These are phyloP conservation scores for Candidula unifasciata DNA, from an alignment of 2,888 invertebrate genomes.

Conservation along the genomic window DNA sequence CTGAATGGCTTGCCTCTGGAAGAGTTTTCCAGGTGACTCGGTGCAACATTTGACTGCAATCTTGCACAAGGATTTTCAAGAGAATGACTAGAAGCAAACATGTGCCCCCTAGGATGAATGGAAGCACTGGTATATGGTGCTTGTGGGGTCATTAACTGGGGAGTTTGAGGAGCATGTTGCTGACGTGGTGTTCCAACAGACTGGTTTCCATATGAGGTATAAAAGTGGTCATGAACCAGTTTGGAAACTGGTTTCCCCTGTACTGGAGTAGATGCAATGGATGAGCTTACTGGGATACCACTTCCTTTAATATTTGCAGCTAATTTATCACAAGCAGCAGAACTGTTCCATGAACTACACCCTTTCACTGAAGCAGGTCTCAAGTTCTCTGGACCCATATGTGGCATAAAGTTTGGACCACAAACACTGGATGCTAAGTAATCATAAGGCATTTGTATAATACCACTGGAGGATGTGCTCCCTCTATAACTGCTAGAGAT, in stretches of 20 bases:
- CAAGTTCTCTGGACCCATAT: not conserved
- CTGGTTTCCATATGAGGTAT: conserved; percentile 33
- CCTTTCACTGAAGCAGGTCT: not conserved
- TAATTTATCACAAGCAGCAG: not conserved
- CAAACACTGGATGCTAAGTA: not conserved
- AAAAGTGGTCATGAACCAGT: conserved; percentile 53
- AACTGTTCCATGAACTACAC: not conserved
- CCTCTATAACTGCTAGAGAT: conserved; percentile 37
- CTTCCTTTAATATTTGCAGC: not conserved
- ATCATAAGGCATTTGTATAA: not conserved
- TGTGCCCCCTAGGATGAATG: conserved; percentile 15
- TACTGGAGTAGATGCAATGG: not conserved
- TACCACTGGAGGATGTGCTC: conserved; percentile 1
- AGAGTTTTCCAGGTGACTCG: not conserved
- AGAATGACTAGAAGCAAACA: not conserved
- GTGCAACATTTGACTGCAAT: not conserved
- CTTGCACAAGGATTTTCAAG: not conserved
- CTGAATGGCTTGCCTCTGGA: conserved; percentile 11
- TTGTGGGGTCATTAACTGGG: conserved; percentile 26
- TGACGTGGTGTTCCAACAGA: not conserved
- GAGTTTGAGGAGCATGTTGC: not conserved
- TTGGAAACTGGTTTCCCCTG: conserved; percentile 49
- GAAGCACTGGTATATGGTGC: not conserved
- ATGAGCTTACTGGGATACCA: not conserved
- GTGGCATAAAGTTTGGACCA: not conserved